phyloP scores from a whole-genome alignment of 2,113 vertebrate genomes.

The Neogobius melanostomus region DNA sequence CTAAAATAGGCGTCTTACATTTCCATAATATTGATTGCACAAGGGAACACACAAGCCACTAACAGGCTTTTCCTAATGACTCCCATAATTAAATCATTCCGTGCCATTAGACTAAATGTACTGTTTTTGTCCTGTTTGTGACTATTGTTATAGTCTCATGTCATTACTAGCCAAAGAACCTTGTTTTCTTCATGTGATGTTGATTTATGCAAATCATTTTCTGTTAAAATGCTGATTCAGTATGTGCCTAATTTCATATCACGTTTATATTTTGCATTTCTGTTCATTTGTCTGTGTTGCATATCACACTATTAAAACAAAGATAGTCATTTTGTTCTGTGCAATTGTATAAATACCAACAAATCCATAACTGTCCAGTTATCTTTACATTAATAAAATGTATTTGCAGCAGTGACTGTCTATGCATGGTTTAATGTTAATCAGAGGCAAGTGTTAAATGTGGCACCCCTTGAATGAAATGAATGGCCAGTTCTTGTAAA shows the following conservation, averaged over 20 bases:
- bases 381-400: conserved; percentile 66
- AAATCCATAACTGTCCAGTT: conserved; percentile 33
- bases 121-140: background rate
- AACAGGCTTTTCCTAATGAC: background rate
- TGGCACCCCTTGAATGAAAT: background rate
- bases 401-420: conserved; percentile 40
- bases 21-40: conserved; percentile 10
- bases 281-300: conserved; percentile 53
- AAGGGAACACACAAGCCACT: background rate
- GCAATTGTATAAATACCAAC: conserved; percentile 35
- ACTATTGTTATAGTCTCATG: background rate
- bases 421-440: background rate
- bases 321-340: conserved; percentile 26
- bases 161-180: conserved; percentile 44
- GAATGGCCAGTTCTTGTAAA: background rate
- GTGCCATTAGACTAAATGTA: conserved; percentile 35
- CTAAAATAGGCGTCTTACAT: background rate
- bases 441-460: background rate
- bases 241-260: conserved; percentile 76
- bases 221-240: conserved; percentile 24
- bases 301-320: conserved; percentile 39
- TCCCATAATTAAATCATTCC: background rate
- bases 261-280: conserved; percentile 48
- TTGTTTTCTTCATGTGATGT: conserved; percentile 32
- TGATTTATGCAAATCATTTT: conserved; percentile 28